phyloP scores from a whole-genome alignment of 2,113 vertebrate species.

The Erpornis zantholeuca region DNA sequence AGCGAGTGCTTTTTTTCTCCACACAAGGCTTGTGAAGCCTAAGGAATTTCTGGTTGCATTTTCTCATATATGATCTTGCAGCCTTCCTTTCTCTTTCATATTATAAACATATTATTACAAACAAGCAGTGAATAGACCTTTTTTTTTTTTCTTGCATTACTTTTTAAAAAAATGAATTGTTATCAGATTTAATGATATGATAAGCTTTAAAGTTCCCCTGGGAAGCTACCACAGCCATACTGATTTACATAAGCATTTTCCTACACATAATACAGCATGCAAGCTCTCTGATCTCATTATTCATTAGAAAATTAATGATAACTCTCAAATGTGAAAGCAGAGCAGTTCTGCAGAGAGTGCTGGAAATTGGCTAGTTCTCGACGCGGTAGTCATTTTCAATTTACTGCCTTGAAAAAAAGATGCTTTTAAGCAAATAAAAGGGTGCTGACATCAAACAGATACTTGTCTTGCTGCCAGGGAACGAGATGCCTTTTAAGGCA shows the following conservation, averaged over 20 bases:
- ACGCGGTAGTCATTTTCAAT: constrained; percentile 70
- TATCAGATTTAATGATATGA: constrained; percentile 69
- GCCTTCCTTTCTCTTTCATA: constrained; percentile 38
- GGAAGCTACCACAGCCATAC: constrained; percentile 56
- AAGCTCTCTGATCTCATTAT: constrained; percentile 71
- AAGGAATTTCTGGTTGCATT: constrained; percentile 14
- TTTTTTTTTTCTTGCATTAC: neutral
- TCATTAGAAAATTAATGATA: constrained; percentile 73
- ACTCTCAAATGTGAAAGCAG: constrained; percentile 64
- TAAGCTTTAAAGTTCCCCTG: constrained; percentile 68
- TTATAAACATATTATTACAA: constrained; percentile 53
- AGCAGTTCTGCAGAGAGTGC: constrained; percentile 52
- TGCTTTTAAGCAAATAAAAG: constrained; percentile 74
- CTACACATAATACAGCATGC: constrained; percentile 66
- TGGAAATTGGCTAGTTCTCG: constrained; percentile 67
- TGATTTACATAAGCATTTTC: constrained; percentile 71
- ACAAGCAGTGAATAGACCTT: constrained; percentile 18
- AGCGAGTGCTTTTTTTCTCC: neutral
- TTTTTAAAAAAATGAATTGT: constrained; percentile 50
- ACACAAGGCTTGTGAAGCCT: neutral
- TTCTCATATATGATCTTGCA: constrained; percentile 33
- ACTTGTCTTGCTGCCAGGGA: constrained; percentile 72
- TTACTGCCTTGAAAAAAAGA: constrained; percentile 68
- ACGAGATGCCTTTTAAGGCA: constrained; percentile 71
- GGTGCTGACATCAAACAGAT: constrained; percentile 76